Conservation (phyloP, 2,888 invertebrate species). For the Lasioglossum calceatum region DNA sequence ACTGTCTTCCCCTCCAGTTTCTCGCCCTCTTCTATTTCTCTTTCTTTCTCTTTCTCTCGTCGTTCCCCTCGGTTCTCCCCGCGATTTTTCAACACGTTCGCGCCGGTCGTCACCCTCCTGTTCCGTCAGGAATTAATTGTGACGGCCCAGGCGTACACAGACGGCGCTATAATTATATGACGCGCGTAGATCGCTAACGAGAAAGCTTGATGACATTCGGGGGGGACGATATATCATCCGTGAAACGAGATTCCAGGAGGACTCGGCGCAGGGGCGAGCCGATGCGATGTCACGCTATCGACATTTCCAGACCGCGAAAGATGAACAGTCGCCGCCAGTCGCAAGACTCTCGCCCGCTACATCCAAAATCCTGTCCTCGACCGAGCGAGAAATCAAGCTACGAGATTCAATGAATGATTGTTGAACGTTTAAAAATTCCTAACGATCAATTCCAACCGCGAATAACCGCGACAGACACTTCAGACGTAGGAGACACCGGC, state of each 20-base stretch:
- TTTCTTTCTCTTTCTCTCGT: not conserved
- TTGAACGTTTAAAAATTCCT: not conserved
- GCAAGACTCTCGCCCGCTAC: not conserved
- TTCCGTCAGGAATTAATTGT: slow-evolving; percentile 26
- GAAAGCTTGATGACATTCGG: not conserved
- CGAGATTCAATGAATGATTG: no score
- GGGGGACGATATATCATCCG: slow-evolving; percentile 4
- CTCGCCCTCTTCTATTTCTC: not conserved
- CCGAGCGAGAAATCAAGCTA: no score
- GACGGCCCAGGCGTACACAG: not conserved
- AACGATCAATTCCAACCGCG: not conserved
- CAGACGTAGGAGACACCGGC: not conserved
- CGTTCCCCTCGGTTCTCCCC: not conserved
- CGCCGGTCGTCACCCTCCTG: not conserved
- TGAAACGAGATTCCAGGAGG: slow-evolving; percentile 15
- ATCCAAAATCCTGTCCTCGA: no score
- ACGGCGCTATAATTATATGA: slow-evolving; percentile 11
- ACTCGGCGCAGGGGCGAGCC: not conserved
- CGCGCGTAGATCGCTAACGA: not conserved
- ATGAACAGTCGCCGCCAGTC: not conserved
- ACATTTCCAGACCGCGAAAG: not conserved
- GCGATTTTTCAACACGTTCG: slow-evolving; percentile 2
- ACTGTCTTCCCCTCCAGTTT: not conserved
- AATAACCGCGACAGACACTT: not conserved
- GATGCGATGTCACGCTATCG: not conserved